A percentile compares a stretch with the other conserved stretches of the same genome.
Evolutionary conservation across 1,140 invertebrate genomes (phyloP).

Genomic region (Hyles vespertilio): DNA sequence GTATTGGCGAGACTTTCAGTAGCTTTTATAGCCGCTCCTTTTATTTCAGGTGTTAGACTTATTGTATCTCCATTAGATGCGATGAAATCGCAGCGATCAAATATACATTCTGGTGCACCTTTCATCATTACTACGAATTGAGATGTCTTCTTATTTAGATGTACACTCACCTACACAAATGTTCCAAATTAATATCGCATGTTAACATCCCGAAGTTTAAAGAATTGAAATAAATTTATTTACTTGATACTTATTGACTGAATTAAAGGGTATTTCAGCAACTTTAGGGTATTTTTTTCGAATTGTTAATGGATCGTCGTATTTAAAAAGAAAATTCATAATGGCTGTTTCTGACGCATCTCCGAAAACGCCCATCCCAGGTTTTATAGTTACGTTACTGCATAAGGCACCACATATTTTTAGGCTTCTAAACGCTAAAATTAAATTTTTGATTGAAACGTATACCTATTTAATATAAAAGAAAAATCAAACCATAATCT

Average conservation of each 20-base stretch:
- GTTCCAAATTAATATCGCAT: slow-evolving; percentile 46
- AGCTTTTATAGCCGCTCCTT: slow-evolving; percentile 71
- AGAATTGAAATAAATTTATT: slow-evolving; percentile 39
- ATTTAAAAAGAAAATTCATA: slow-evolving; percentile 48
- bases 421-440: slow-evolving; percentile 35
- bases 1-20: slow-evolving; percentile 88
- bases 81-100: slow-evolving; percentile 86
- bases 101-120: slow-evolving; percentile 93
- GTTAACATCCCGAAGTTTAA: slow-evolving; percentile 16
- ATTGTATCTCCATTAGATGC: slow-evolving; percentile 80
- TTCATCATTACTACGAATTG: slow-evolving; percentile 87
- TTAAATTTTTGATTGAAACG: background rate
- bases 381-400: slow-evolving; percentile 36
- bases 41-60: slow-evolving; percentile 64
- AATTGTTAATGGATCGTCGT: slow-evolving; percentile 34
- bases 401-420: slow-evolving; percentile 53
- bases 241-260: slow-evolving; percentile 78
- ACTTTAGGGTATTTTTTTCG: slow-evolving; percentile 48
- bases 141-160: slow-evolving; percentile 59
- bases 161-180: slow-evolving; percentile 82
- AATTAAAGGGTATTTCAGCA: slow-evolving; percentile 76
- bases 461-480: no score
- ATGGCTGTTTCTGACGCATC: slow-evolving; percentile 64
- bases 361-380: slow-evolving; percentile 33
- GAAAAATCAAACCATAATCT: background rate